Evolutionary conservation across 2,113 vertebrate species (phyloP), one percentile per base, ranked within the genome.

Genomic region (Ophthalmolycus amberensis): DNA sequence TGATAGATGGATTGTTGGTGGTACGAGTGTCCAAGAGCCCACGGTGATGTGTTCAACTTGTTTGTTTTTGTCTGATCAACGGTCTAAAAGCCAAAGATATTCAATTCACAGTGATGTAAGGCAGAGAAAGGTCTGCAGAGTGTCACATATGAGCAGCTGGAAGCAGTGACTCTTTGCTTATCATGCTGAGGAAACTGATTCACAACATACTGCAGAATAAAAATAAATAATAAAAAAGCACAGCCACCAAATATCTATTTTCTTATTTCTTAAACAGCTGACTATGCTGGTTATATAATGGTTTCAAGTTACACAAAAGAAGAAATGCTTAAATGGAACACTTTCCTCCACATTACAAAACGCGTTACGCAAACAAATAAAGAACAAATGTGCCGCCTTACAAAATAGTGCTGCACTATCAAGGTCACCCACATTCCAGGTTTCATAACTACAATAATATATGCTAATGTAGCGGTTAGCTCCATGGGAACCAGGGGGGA

Each of bases 381-480:
- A 87, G 79, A 84, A 56, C 22, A 68, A 1, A 67, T 34, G 20
- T 1, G 9, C 77, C 42, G 44, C 48, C 72, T 89, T 89, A 90
- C 9, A 90, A 91, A 93, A 93, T 81, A 67, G 80, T 72, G 85
- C 82, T 65, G 66, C 72, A 54, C 56, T 78, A 92, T 90, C 87
- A 89, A 91, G 93, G 90, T 92, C 89, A 90, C 89, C 88, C 86
- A 92, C 82, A 90, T 91, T 80, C 42, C 29, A 65, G 64, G 90
- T 91, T 94, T 92, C 90, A 77, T 91, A 94, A 93, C 90, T 38
- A 29, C 18, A 77, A 40, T 65, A 84, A 84, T 59, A 62, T 85
- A 88, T 89, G 88, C 80, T 91, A 87, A 92, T 84, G 46, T 74
- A 9, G 3, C 86, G 64, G 74, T 59, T n/a, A 12, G 44, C 59